These are phyloP conservation scores for Drosophila meridionalis DNA, from an alignment of 2,888 invertebrate genomes.

Conservation along the genomic window DNA sequence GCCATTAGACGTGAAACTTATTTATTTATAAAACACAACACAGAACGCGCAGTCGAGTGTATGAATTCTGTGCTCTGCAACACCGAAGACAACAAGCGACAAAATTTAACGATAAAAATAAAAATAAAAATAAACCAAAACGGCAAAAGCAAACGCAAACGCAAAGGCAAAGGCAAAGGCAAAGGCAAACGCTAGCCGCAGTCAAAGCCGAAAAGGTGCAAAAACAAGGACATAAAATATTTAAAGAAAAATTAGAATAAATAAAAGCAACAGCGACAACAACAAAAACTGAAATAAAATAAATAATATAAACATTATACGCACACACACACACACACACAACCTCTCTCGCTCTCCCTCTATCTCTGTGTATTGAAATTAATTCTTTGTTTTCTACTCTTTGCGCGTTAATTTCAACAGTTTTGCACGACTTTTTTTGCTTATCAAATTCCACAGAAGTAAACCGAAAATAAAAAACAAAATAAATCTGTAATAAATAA, in stretches of 20 bases:
- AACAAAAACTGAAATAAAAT: slow-evolving; percentile 6
- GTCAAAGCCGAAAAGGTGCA: slow-evolving; percentile 49
- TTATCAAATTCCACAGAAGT: slow-evolving; percentile 33
- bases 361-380: slow-evolving; percentile 16
- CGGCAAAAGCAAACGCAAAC: slow-evolving; percentile 16
- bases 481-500: slow-evolving; percentile 7
- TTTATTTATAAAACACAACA: slow-evolving; percentile 69
- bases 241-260: slow-evolving; percentile 26
- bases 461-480: slow-evolving; percentile 5
- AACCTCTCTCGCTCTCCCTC: background rate
- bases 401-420: slow-evolving; percentile 42
- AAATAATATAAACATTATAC: slow-evolving; percentile 6
- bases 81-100: slow-evolving; percentile 43
- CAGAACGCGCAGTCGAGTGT: slow-evolving; percentile 73
- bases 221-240: slow-evolving; percentile 55
- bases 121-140: slow-evolving; percentile 37
- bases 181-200: slow-evolving; percentile 20
- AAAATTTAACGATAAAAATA: slow-evolving; percentile 40
- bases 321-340: background rate
- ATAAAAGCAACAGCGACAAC: background rate
- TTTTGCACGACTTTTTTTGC: slow-evolving; percentile 26
- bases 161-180: slow-evolving; percentile 10
- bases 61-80: slow-evolving; percentile 58
- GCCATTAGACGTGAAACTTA: slow-evolving; percentile 59
- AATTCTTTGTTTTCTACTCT: slow-evolving; percentile 40